These are phyloP conservation scores for Caerostris darwini DNA, from an alignment of 1,140 invertebrate genomes.

Conservation along the genomic window DNA sequence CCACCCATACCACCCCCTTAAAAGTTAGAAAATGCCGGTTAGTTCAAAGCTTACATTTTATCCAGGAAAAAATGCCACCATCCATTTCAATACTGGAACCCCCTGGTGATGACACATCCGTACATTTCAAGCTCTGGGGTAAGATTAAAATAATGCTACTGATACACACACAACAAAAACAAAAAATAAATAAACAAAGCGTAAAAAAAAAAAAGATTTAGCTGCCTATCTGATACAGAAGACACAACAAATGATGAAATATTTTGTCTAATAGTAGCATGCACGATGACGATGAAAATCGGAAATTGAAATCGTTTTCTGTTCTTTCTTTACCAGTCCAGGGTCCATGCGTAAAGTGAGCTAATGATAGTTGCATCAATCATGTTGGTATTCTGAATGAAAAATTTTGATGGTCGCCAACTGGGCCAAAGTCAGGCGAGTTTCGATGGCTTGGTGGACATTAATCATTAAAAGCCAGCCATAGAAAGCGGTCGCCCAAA, in stretches of 20 bases:
- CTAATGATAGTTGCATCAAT: conserved; percentile 60
- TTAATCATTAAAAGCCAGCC: conserved; percentile 38
- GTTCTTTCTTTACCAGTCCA: background rate
- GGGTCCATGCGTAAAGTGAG: background rate
- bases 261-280: background rate
- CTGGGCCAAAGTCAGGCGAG: conserved; percentile 11
- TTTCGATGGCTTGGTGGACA: background rate
- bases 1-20: background rate
- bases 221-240: too few relatives aligned
- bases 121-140: conserved; percentile 42
- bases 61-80: conserved; percentile 7
- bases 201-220: too few relatives aligned
- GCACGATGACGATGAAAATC: background rate
- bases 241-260: background rate
- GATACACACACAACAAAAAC: background rate
- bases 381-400: conserved; percentile 64
- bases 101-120: conserved; percentile 45
- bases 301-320: background rate
- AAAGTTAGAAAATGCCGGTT: conserved; percentile 42
- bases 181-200: background rate
- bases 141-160: too few relatives aligned
- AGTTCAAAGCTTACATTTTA: conserved; percentile 42
- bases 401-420: conserved; percentile 18
- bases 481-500: conserved; percentile 6
- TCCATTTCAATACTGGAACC: background rate